Evolutionary conservation across 2,113 vertebrate species (phyloP).

Genomic region (Tyto alba): DNA sequence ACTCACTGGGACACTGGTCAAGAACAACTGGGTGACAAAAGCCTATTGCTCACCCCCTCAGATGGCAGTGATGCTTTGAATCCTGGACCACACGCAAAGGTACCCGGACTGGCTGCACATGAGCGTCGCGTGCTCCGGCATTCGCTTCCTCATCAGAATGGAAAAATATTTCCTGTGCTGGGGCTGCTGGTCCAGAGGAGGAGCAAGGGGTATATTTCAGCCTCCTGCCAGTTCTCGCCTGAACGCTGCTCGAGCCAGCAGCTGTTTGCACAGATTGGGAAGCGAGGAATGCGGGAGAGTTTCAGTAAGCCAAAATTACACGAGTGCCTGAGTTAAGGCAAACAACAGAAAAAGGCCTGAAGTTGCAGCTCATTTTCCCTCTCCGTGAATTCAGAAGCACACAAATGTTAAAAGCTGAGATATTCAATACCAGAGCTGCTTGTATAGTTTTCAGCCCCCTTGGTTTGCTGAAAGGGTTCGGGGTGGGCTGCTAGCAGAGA

Average conservation of each 20-base stretch:
- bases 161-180: not conserved
- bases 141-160: not conserved
- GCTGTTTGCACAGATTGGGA: not conserved
- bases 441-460: not conserved
- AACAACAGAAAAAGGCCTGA: not conserved
- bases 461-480: not conserved
- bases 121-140: not conserved
- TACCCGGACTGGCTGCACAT: fast-evolving
- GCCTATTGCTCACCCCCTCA: not conserved
- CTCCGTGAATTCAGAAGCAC: not conserved
- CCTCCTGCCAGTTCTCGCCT: not conserved
- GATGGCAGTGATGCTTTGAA: not conserved
- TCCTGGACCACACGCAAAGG: not conserved
- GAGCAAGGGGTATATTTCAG: not conserved
- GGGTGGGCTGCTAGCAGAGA: not conserved
- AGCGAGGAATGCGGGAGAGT: not conserved
- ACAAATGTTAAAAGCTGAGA: not conserved
- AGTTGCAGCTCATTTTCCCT: not conserved
- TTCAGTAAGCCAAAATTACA: not conserved
- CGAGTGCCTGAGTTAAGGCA: not conserved
- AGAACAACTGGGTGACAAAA: not conserved
- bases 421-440: not conserved
- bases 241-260: not conserved
- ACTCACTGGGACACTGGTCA: fast-evolving
- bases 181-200: not conserved